phyloP scores from a whole-genome alignment of 2,888 invertebrate genomes.

The Alitta virens region DNA sequence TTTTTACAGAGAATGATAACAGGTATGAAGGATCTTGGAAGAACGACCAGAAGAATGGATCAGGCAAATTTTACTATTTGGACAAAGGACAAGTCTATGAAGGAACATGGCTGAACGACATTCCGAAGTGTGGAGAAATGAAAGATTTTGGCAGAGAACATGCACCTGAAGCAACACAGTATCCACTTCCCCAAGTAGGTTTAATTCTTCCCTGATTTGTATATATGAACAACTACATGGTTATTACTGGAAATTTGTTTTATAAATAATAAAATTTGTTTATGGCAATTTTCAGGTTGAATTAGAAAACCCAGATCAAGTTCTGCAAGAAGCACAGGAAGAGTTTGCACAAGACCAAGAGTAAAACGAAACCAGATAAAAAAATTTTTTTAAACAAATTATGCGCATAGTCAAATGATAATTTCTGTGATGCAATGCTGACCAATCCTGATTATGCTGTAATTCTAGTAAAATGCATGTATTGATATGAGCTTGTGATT shows the following conservation, averaged over 20 bases:
- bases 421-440: too few species aligned
- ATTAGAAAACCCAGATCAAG: constrained; percentile 42
- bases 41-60: constrained; percentile 56
- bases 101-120: constrained; percentile 56
- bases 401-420: too few species aligned
- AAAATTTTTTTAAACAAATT: too few species aligned
- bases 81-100: constrained; percentile 56
- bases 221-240: too few species aligned
- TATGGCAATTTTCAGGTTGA: constrained; percentile 37
- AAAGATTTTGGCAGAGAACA: constrained; percentile 52
- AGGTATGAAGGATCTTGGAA: constrained; percentile 57
- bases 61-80: constrained; percentile 56
- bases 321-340: constrained; percentile 50
- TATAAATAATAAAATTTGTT: background rate
- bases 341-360: constrained; percentile 41
- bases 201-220: too few species aligned
- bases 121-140: constrained; percentile 57
- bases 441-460: too few species aligned
- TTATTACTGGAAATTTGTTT: too few species aligned
- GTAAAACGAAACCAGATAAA: too few species aligned
- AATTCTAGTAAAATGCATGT: too few species aligned
- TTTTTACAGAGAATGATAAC: constrained; percentile 53
- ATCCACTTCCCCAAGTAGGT: constrained; percentile 45
- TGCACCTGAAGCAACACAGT: constrained; percentile 53
- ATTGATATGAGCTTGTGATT: too few species aligned